Base-by-base conservation (phyloP, 2,113 vertebrate species). In the Callorhinus ursinus region DNA sequence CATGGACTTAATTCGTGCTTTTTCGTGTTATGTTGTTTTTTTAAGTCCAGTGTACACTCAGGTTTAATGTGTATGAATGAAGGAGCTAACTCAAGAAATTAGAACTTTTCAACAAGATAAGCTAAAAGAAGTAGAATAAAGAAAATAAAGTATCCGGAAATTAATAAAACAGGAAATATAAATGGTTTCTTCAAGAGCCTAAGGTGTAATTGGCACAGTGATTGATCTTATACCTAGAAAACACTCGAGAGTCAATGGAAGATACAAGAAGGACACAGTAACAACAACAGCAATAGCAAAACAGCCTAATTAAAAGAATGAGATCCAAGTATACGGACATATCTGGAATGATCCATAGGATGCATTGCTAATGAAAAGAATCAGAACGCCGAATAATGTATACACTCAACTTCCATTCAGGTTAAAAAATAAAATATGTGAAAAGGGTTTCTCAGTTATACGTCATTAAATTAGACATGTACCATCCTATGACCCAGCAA, bases 101-200 rank as follows among this genome's bases (percentile, higher is more conserved):
- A 28, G 19, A 86, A n/a, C 69, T 91, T 82, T 67, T 59, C 14
- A 71, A 57, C 22, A 65, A 80, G 71, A 88, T 82, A 95, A 81
- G 46, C 19, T 2, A 82, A 79, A 93, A 8, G 2, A 90, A 83
- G 7, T 49, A 83, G 39, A 95, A 90, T 39, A 69, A 31, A 71
- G n/a, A 92, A 96, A 85, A 74, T 46, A 39, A 31, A n/a, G 18
- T 26, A 88, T 80, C 79, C 4, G 81, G 59, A 95, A 80, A 88
- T 93, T 77, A 81, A 90, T 72, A 69, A 84, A 86, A 28, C 72
- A 69, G 65, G 18, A 85, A 83, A 88, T 82, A 67, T 71, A 33
- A 36, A 67, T 65, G 42, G 16, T 19, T 59, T 90, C 4, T 81
- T 90, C 19, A 51, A 46, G 19, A 57, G 12, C 12, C 22, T 69